These are phyloP conservation scores for Falco berigora DNA, from an alignment of 2,797 vertebrate species.

Conservation along the genomic window DNA sequence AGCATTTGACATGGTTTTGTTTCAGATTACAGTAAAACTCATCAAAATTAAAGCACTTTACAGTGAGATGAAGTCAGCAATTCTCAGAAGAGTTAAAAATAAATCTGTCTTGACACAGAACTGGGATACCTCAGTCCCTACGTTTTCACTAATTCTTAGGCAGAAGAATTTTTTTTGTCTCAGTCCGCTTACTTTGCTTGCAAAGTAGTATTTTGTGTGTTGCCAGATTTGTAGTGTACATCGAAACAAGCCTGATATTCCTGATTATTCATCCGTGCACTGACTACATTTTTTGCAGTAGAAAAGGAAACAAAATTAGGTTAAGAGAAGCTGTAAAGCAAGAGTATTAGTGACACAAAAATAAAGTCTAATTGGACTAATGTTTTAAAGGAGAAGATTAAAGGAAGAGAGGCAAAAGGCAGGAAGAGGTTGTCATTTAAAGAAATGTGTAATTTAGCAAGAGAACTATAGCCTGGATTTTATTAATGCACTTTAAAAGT, in stretches of 20 bases:
- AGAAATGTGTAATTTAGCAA: background rate
- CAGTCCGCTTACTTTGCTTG: conserved; percentile 1
- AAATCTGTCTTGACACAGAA: conserved; percentile 1
- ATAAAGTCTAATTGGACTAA: background rate
- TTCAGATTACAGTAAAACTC: background rate
- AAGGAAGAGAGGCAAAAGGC: background rate
- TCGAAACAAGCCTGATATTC: conserved; percentile 27
- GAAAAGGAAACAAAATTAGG: background rate
- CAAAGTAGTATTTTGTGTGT: background rate
- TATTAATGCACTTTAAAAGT: background rate
- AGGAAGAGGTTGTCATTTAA: background rate
- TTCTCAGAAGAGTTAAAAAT: conserved; percentile 43
- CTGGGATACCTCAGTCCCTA: background rate
- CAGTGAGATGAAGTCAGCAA: background rate
- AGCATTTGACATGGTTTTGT: background rate
- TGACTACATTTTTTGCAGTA: background rate
- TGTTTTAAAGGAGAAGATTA: background rate
- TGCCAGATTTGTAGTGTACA: conserved; percentile 5
- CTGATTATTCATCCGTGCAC: conserved; percentile 25
- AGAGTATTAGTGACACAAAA: background rate
- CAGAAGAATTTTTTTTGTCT: background rate
- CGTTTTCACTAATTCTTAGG: conserved; percentile 57
- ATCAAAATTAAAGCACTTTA: background rate
- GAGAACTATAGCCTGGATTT: background rate
- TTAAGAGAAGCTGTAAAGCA: background rate